These are phyloP conservation scores for Abrostola triplasia DNA, from an alignment of 2,888 invertebrate species.

Conservation along the genomic window DNA sequence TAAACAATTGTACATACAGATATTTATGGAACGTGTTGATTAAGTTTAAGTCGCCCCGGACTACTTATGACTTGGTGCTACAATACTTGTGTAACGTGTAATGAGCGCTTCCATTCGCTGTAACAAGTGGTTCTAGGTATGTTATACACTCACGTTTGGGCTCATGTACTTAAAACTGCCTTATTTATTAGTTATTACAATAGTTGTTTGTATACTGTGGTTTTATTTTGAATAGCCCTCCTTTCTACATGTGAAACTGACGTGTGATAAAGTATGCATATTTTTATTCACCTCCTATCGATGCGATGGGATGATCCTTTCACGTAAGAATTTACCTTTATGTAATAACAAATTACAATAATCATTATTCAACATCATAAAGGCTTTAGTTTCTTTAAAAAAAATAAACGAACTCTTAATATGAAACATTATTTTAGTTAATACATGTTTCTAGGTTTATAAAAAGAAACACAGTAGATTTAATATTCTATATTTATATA, in stretches of 20 bases:
- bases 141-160: constrained; percentile 54
- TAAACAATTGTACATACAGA: constrained; percentile 62
- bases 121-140: constrained; percentile 21
- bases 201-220: constrained; percentile 69
- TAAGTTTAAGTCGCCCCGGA: constrained; percentile 66
- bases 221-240: constrained; percentile 57
- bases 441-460: too few species aligned
- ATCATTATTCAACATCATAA: constrained; percentile 1
- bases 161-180: constrained; percentile 79
- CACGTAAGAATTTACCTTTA: too few species aligned
- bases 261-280: too few species aligned
- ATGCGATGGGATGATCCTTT: too few species aligned
- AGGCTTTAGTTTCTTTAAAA: not conserved
- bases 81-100: constrained; percentile 48
- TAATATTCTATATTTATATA: constrained; percentile 15
- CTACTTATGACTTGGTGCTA: constrained; percentile 79
- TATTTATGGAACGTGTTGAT: constrained; percentile 67
- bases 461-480: not conserved
- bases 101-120: constrained; percentile 59
- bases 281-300: too few species aligned
- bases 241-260: not conserved
- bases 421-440: too few species aligned
- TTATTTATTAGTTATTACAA: constrained; percentile 79
- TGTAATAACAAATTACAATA: too few species aligned
- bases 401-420: too few species aligned